These are phyloP conservation scores for Drosophila birchii DNA, from an alignment of 2,888 invertebrate species.

Conservation along the genomic window DNA sequence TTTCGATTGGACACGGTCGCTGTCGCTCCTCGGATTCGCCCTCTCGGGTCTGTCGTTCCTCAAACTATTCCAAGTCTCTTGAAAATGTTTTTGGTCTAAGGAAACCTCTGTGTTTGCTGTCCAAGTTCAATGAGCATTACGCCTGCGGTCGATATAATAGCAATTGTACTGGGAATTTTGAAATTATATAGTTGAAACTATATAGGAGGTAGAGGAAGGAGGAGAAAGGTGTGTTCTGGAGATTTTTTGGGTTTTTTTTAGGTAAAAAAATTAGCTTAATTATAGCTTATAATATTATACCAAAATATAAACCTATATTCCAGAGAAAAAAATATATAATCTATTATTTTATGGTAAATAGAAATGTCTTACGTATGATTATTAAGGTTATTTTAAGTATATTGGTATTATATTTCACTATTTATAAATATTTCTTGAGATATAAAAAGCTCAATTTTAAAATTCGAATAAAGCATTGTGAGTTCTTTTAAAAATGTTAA, in stretches of 20 bases:
- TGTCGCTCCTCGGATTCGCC: slow-evolving; percentile 25
- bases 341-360: no score
- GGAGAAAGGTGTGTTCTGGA: not conserved
- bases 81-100: slow-evolving; percentile 19
- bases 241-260: not conserved
- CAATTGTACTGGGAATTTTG: not conserved
- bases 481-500: no score
- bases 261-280: not conserved
- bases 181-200: not conserved
- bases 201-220: not conserved
- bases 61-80: slow-evolving; percentile 25
- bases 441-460: no score
- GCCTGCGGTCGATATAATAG: slow-evolving; percentile 13
- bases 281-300: not conserved
- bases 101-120: slow-evolving; percentile 17
- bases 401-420: no score
- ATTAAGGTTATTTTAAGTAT: no score
- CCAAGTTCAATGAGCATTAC: slow-evolving; percentile 40
- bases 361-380: no score
- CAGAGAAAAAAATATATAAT: no score
- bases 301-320: not conserved
- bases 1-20: slow-evolving; percentile 50
- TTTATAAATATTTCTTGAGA: no score
- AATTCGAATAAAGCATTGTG: no score
- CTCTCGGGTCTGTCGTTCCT: not conserved